Percentiles rank a stretch among this genome's conserved stretches.
phyloP scores from a whole-genome alignment of 1,140 invertebrate genomes.

The Bombus huntii region DNA sequence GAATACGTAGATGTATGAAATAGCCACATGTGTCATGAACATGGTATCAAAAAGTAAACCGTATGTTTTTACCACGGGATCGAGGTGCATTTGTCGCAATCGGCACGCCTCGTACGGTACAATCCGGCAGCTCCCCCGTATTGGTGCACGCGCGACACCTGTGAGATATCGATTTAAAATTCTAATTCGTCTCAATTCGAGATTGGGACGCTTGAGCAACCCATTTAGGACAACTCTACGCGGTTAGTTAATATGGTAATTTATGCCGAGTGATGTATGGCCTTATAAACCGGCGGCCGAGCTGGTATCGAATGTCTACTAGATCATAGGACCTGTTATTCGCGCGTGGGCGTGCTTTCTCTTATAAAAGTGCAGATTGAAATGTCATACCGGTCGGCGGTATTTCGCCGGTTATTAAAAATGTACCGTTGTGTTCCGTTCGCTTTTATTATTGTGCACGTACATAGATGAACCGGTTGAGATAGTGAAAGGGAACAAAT shows the following conservation, averaged over 20 bases:
- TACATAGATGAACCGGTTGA: constrained; percentile 42
- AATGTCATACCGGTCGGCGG: constrained; percentile 51
- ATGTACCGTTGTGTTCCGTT: constrained; percentile 33
- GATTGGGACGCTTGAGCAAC: constrained; percentile 18
- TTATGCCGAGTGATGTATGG: constrained; percentile 31
- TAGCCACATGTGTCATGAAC: background rate
- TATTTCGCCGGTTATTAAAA: constrained; percentile 58
- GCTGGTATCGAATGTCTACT: constrained; percentile 41
- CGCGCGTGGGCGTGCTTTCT: constrained; percentile 52
- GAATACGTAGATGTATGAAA: background rate
- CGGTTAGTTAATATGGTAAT: constrained; percentile 41
- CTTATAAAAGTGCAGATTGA: constrained; percentile 49
- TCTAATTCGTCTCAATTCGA: constrained; percentile 30
- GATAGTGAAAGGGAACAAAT: constrained; percentile 64
- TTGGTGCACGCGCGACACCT: constrained; percentile 17
- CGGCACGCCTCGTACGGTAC: constrained; percentile 9
- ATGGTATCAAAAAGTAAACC: background rate
- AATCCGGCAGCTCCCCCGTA: background rate
- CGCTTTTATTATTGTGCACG: constrained; percentile 33
- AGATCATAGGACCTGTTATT: constrained; percentile 51
- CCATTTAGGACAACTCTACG: constrained; percentile 13
- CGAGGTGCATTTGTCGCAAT: constrained; percentile 6
- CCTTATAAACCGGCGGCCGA: constrained; percentile 13
- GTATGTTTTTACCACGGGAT: constrained; percentile 8
- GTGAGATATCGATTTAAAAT: constrained; percentile 32